Conservation (phyloP, 2,797 vertebrate genomes). For the Coluber constrictor region DNA sequence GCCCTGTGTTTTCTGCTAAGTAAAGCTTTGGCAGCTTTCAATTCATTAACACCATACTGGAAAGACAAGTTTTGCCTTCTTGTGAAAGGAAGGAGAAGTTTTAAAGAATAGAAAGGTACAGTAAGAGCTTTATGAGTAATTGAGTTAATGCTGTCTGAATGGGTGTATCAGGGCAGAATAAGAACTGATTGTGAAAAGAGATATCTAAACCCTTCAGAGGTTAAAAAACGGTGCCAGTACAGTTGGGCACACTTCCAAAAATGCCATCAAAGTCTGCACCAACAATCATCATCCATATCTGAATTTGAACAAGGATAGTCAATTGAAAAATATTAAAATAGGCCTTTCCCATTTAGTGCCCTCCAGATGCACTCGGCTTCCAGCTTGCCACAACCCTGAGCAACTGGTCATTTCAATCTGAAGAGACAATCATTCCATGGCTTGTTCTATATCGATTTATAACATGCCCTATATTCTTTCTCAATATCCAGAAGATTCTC, state of each 20-base stretch:
- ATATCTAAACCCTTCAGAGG: neutral
- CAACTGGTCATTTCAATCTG: neutral
- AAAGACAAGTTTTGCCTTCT: constrained; percentile 54
- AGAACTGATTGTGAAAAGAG: constrained; percentile 4
- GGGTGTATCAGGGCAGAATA: constrained; percentile 34
- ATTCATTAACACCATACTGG: constrained; percentile 27
- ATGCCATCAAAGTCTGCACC: neutral
- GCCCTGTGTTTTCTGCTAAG: neutral
- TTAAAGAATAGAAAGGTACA: constrained; percentile 26
- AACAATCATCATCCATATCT: rapidly evolving
- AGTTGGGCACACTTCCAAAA: neutral
- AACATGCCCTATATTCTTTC: neutral
- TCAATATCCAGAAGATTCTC: neutral
- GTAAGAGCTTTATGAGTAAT: constrained; percentile 38
- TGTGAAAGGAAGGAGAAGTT: constrained; percentile 23
- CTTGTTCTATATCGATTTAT: neutral
- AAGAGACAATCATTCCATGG: neutral
- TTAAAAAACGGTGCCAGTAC: neutral
- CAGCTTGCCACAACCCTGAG: neutral
- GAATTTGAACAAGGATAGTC: neutral
- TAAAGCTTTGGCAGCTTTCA: neutral
- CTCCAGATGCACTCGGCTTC: neutral
- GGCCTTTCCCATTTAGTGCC: neutral
- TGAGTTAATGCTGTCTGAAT: constrained; percentile 34
- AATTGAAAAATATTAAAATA: neutral